Evolutionary conservation across 1,140 invertebrate species (phyloP).

Genomic region (Bombus vancouverensis): DNA sequence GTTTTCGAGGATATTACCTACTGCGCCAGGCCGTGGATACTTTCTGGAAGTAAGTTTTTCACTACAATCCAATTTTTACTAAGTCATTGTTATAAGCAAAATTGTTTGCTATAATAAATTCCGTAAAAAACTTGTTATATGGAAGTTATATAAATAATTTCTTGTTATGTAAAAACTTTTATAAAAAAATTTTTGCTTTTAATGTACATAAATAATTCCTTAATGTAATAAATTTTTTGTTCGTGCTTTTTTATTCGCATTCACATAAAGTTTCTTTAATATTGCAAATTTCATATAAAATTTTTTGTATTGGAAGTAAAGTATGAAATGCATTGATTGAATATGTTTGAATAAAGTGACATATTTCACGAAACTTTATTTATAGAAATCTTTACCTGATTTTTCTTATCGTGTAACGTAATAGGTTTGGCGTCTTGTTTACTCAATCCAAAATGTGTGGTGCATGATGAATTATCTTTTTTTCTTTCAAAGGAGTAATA

Average conservation of each 20-base stretch:
- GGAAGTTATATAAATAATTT: background rate
- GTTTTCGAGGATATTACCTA: constrained; percentile 73
- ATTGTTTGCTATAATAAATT: background rate
- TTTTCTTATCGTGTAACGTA: background rate
- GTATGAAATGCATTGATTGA: background rate
- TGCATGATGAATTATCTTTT: background rate
- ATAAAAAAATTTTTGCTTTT: too few species aligned
- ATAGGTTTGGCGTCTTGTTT: background rate
- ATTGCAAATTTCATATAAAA: background rate
- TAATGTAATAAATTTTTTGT: too few species aligned
- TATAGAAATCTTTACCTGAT: background rate
- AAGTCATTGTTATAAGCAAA: background rate
- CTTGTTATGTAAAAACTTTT: background rate
- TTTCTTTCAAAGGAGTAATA: too few species aligned
- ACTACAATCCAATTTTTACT: background rate
- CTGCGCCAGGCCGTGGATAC: constrained; percentile 60
- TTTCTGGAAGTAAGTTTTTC: constrained; percentile 66
- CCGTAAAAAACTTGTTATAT: too few species aligned
- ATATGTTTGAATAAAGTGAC: background rate
- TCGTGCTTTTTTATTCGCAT: too few species aligned
- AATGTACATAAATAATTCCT: too few species aligned
- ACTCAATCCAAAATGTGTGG: background rate
- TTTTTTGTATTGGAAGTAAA: background rate
- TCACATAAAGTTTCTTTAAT: too few species aligned
- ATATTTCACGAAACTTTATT: background rate